phyloP scores from a whole-genome alignment of 1,140 invertebrate species.

The Apis cerana region DNA sequence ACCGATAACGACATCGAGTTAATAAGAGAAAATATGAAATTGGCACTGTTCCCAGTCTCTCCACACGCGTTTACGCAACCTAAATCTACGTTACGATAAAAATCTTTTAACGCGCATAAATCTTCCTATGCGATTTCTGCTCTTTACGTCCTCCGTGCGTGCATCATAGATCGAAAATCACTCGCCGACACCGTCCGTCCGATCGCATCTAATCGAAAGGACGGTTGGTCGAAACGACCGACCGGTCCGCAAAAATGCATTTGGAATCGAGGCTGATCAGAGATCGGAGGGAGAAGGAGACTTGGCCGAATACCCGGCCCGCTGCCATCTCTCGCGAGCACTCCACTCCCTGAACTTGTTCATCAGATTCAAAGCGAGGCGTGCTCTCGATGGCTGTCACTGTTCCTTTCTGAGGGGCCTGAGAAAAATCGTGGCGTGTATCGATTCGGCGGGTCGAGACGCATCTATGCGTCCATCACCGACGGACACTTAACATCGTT shows the following conservation, averaged over 20 bases:
- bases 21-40: constrained; percentile 60
- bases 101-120: too few relatives aligned
- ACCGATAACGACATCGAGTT: constrained; percentile 55
- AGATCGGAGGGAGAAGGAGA: not conserved
- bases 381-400: constrained; percentile 38
- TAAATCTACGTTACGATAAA: too few relatives aligned
- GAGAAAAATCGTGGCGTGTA: constrained; percentile 38
- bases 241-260: not conserved
- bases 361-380: not conserved
- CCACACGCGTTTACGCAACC: not conserved
- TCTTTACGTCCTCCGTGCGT: too few relatives aligned
- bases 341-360: not conserved
- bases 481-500: constrained; percentile 38
- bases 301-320: not conserved
- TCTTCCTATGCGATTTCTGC: too few relatives aligned
- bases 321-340: not conserved
- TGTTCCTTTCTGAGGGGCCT: not conserved
- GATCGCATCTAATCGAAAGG: not conserved
- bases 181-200: not conserved
- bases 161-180: not conserved
- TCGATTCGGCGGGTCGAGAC: constrained; percentile 24
- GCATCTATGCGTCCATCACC: constrained; percentile 42
- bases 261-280: not conserved
- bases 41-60: constrained; percentile 17
- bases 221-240: too few relatives aligned